Evolutionary conservation across 2,797 vertebrate species (phyloP).

Genomic region (Streptopelia turtur): DNA sequence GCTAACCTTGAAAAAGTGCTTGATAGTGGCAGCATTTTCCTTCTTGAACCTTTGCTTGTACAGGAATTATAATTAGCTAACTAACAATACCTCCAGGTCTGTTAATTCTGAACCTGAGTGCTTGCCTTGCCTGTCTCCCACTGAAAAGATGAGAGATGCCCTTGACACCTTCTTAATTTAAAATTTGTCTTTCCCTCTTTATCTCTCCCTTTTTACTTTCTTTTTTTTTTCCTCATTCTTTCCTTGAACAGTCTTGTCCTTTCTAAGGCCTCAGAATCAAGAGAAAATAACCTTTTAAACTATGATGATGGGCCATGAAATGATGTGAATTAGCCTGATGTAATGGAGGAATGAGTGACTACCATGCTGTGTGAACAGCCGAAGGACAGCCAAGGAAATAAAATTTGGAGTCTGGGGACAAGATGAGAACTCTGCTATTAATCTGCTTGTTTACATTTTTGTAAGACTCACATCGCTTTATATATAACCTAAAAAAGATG

Average conservation of each 20-base stretch:
- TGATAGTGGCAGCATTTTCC: background rate
- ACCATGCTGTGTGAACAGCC: background rate
- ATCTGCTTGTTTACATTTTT: background rate
- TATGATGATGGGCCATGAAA: background rate
- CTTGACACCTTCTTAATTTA: background rate
- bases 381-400: background rate
- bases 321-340: background rate
- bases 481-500: background rate
- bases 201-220: background rate
- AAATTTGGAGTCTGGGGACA: background rate
- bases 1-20: background rate
- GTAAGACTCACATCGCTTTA: background rate
- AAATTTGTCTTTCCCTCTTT: background rate
- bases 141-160: background rate
- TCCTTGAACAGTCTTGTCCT: background rate
- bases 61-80: background rate
- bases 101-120: background rate
- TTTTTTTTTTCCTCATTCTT: background rate
- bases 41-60: background rate
- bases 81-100: background rate
- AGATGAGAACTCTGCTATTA: background rate
- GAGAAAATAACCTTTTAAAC: slow-evolving; percentile 12
- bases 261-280: background rate
- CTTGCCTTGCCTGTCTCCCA: background rate
- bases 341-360: background rate